Conservation (phyloP, 2,113 vertebrate species). For the Erinaceus europaeus region DNA sequence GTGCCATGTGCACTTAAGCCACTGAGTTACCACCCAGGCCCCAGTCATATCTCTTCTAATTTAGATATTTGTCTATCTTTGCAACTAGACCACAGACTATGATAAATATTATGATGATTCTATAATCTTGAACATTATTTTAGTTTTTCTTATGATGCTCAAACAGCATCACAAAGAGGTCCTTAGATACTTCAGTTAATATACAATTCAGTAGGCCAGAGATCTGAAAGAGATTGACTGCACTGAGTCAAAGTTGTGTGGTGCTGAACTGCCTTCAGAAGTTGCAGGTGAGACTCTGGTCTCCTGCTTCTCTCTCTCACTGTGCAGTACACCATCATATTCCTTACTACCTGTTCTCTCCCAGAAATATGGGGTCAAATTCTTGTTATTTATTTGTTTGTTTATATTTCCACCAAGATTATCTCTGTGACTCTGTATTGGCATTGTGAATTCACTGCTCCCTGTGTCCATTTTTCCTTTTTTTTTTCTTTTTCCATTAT, state of each 20-base stretch:
- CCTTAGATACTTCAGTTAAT: neutral
- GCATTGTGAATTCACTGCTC: too few relatives aligned
- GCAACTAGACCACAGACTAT: neutral
- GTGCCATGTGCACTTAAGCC: too few relatives aligned
- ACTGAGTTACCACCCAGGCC: too few relatives aligned
- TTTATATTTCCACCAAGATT: too few relatives aligned
- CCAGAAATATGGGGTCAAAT: too few relatives aligned
- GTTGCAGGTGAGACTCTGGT: neutral
- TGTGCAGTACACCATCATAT: too few relatives aligned
- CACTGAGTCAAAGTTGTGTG: neutral
- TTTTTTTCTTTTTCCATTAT: too few relatives aligned
- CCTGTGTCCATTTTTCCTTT: too few relatives aligned
- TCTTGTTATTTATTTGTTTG: too few relatives aligned
- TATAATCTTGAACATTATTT: rapidly evolving
- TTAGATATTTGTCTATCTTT: neutral
- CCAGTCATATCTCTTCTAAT: too few relatives aligned
- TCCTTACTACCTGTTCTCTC: too few relatives aligned
- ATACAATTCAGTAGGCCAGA: neutral
- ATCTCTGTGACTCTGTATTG: too few relatives aligned
- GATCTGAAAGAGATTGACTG: neutral
- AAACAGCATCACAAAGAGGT: neutral
- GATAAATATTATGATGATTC: neutral
- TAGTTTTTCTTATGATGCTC: neutral
- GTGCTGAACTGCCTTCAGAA: neutral
- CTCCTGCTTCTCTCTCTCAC: neutral